Conservation (phyloP, 2,797 vertebrate species). For the Syngnathus rostellatus region DNA sequence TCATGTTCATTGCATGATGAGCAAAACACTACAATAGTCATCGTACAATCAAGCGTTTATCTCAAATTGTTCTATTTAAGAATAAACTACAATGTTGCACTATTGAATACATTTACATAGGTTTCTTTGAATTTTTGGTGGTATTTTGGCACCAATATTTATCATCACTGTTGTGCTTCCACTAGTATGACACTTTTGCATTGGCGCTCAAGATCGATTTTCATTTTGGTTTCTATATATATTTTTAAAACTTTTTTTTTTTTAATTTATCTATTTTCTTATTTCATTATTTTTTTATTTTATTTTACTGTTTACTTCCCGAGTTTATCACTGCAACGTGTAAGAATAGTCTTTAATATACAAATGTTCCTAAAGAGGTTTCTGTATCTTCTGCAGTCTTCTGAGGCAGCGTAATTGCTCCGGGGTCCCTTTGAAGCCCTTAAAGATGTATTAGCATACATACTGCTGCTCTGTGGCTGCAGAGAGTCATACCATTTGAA, state of each 20-base stretch:
- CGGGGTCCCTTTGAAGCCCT: slow-evolving; percentile 47
- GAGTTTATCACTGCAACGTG: slow-evolving; percentile 2
- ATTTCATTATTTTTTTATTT: not conserved
- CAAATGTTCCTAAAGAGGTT: slow-evolving; percentile 30
- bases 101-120: not conserved
- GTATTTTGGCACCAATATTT: not conserved
- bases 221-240: not conserved
- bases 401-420: slow-evolving; percentile 58
- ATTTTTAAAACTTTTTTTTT: not conserved
- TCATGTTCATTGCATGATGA: slow-evolving; percentile 28
- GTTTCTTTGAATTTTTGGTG: not conserved
- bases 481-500: slow-evolving; percentile 62
- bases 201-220: not conserved
- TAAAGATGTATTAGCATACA: slow-evolving; percentile 71
- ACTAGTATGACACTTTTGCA: not conserved
- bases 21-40: slow-evolving; percentile 11
- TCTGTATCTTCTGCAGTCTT: slow-evolving; percentile 29
- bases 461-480: slow-evolving; percentile 65
- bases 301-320: slow-evolving; percentile 1
- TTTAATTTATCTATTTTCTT: not conserved
- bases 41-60: not conserved
- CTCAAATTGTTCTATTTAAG: not conserved
- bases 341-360: slow-evolving; percentile 39
- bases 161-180: not conserved
- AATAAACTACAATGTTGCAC: not conserved